These are phyloP conservation scores for Neopipo cinnamomea DNA, from an alignment of 2,113 vertebrate genomes.

Conservation along the genomic window DNA sequence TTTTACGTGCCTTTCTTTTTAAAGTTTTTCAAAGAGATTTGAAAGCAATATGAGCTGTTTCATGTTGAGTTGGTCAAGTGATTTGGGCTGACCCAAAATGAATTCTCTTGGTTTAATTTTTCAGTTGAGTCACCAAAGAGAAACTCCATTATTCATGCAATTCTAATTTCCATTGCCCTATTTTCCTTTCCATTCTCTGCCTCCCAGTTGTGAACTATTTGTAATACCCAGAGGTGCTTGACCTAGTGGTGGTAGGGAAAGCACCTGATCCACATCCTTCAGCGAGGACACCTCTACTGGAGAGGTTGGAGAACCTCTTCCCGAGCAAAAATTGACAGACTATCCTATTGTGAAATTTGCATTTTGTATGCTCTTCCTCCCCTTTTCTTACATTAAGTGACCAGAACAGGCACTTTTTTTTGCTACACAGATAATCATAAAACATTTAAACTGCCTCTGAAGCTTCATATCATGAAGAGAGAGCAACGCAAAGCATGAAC, in stretches of 20 bases:
- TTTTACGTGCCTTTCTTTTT: not conserved
- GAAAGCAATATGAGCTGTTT: not conserved
- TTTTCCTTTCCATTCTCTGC: not conserved
- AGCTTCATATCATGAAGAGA: not conserved
- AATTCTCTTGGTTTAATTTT: constrained; percentile 1
- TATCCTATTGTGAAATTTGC: accelerated
- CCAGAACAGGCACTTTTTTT: not conserved
- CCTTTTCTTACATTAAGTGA: not conserved
- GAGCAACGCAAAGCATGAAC: not conserved
- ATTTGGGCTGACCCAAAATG: not conserved
- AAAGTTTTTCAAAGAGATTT: not conserved
- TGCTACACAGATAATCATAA: not conserved
- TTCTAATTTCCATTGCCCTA: not conserved
- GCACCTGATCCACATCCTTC: not conserved
- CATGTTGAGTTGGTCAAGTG: not conserved
- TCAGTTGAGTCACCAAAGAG: not conserved
- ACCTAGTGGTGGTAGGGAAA: not conserved
- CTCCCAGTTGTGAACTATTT: not conserved
- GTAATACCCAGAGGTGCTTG: not conserved
- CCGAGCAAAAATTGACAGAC: not conserved
- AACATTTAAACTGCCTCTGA: not conserved
- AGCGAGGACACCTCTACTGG: not conserved
- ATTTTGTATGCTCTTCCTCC: not conserved
- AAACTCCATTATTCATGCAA: not conserved
- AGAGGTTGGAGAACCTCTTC: not conserved